Base-by-base conservation (phyloP, 1,140 invertebrate species). In the Trinorchestia longiramus region DNA sequence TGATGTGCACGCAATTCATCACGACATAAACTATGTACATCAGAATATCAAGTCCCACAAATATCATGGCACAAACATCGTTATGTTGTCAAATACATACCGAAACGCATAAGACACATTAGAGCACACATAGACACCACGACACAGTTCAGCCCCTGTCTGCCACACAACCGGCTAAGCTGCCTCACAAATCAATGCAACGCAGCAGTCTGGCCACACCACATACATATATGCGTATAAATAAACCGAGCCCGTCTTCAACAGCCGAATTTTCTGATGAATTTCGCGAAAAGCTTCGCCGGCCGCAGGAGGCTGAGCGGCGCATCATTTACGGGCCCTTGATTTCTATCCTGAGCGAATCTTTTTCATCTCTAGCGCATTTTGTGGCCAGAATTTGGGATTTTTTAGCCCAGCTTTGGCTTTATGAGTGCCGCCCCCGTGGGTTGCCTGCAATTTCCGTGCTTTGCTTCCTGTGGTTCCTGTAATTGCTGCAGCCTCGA, bases 281-380 rank as follows among this genome's bases (percentile, higher is more conserved):
- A 90, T 90, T 90, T 90, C 11, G 41, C 88, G 41, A 77, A 77
- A 77, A 77, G 62, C 62, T 77, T 19, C 1, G 62, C 8, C 62
- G 62, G 62, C 92, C 43, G 36, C 92, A 0, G 36, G 44, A 94
- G 92, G 43, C 92, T 45, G 92, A 94, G 44, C 8, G 43, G 43
- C 3, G 92, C 92, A 94, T 94, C 92, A 94, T 94, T 94, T 94
- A 94, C 92, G 92, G 92, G 92, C 44, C 43, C 92, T 94, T 94
- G 92, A 94, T 94, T 94, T 47, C 43, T 94, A 94, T 94, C 92
- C 44, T 15, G 92, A 8, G 92, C 41, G 92, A 44, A 3, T 92
- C 90, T 94, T 94, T 45, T 94, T 94, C 92, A 47, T 94, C 92
- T 94, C 40, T 45, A 19, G 92, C 44, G 44, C 44, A 45, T 94